Evolutionary conservation across 2,888 invertebrate species (phyloP).

Genomic region (Thumatha senex): DNA sequence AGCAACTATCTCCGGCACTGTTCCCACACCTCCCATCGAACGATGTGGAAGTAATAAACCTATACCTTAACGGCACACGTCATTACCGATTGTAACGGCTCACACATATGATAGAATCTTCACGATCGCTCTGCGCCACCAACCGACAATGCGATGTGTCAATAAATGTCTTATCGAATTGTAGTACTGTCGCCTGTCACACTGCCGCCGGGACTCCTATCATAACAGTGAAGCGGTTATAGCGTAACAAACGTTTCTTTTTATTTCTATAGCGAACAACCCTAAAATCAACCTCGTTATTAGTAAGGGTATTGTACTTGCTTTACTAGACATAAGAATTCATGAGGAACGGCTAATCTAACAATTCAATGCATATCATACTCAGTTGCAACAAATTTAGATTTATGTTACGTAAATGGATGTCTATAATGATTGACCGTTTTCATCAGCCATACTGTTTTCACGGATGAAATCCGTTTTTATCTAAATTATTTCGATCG

Average conservation of each 20-base stretch:
- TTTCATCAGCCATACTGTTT: constrained; percentile 21
- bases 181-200: constrained; percentile 50
- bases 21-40: constrained; percentile 68
- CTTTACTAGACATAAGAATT: not conserved
- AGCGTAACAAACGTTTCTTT: constrained; percentile 20
- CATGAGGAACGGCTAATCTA: no score
- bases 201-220: constrained; percentile 36
- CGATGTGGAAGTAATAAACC: constrained; percentile 79
- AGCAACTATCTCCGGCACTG: constrained; percentile 76
- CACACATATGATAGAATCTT: constrained; percentile 70
- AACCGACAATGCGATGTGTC: constrained; percentile 51
- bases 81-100: constrained; percentile 80
- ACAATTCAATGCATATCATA: constrained; percentile 1
- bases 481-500: constrained; percentile 19
- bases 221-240: constrained; percentile 34
- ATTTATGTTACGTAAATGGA: constrained; percentile 19
- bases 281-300: no score
- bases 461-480: constrained; percentile 31
- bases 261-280: constrained; percentile 12
- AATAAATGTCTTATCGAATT: constrained; percentile 75
- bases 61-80: constrained; percentile 79
- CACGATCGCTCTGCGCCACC: constrained; percentile 50
- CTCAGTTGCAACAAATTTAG: constrained; percentile 4
- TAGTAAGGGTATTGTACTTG: not conserved
- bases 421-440: constrained; percentile 17